Evolutionary conservation across 2,888 invertebrate genomes (phyloP), one percentile per base, ranked within the genome.

Genomic region (Lacanobia wlatinum): DNA sequence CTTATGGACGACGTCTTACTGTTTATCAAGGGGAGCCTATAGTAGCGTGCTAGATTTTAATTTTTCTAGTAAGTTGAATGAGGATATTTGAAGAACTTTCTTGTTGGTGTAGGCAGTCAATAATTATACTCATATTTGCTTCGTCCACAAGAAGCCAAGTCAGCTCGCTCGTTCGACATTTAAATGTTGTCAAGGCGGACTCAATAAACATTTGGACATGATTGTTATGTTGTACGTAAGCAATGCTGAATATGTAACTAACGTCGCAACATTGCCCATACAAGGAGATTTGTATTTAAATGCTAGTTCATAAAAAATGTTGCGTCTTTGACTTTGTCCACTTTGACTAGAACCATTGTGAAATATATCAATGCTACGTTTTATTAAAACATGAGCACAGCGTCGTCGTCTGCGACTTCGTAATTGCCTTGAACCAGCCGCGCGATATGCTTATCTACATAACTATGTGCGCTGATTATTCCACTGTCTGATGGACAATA

Each of bases 401-500:
- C 58, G 14, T 34, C 48, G 78, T 50, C 55, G 66, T 58, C 74
- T 58, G 50, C 64, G 68, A 52, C 63, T 73, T 70, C 64, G 65
- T 73, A 70, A 79, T 75, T 82, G 71, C 76, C 82, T 74, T 80
- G 82, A 86, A 86, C 75, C 62, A 84, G 69, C 65, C 65, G 74
- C 70, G 28, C 48, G 79, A 84, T 86, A 77, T 84, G 74, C 75
- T 79, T 84, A 84, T 82, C 75, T 74, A 67, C 69, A 84, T 80
- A 70, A 48, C 59, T 84, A 74, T 84, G 74, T 80, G 78, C 75
- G 67, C 73, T 80, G 82, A 84, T 87, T 84, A 84, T 80, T 82
- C 64, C 77, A 81, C 78, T 83, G 85, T 82, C 72, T 82, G 71
- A 81, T 83, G 80, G 78, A 85, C 84, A 85, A 80, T 86, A 86